Evolutionary conservation across 2,888 invertebrate species (phyloP).

Genomic region (Gymnocheta viridis): DNA sequence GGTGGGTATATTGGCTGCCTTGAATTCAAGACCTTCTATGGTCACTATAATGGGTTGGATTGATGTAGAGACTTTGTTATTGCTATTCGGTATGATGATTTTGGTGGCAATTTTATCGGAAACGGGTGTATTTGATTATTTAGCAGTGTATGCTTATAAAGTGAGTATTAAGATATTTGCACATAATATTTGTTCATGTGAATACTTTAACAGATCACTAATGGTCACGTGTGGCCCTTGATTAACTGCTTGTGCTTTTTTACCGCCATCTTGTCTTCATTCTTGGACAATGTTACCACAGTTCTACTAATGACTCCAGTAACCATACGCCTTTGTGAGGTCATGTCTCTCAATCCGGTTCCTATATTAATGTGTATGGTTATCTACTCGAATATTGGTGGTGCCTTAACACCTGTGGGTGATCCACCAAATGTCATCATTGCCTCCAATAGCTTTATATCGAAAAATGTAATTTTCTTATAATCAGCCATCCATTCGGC

Average conservation of each 20-base stretch:
- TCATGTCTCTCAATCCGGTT: constrained; percentile 93
- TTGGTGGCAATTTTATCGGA: constrained; percentile 89
- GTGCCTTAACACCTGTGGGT: constrained; percentile 94
- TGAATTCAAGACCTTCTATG: constrained; percentile 88
- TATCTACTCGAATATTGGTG: constrained; percentile 95
- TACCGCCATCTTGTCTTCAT: constrained; percentile 87
- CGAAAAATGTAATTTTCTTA: constrained; percentile 78
- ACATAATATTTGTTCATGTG: neutral
- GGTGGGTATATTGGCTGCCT: constrained; percentile 86
- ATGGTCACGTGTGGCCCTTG: constrained; percentile 88
- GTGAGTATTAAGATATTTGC: constrained; percentile 80
- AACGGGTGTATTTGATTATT: constrained; percentile 90
- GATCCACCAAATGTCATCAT: constrained; percentile 88
- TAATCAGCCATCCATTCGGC: neutral
- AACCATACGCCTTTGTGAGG: constrained; percentile 92
- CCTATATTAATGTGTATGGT: constrained; percentile 94
- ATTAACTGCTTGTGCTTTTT: constrained; percentile 88
- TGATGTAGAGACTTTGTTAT: constrained; percentile 87
- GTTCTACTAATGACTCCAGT: constrained; percentile 90
- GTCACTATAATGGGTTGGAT: constrained; percentile 89
- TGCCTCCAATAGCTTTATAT: constrained; percentile 81
- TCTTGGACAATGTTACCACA: constrained; percentile 91
- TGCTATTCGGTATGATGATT: constrained; percentile 91
- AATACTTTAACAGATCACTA: constrained; percentile 84
- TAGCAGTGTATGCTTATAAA: constrained; percentile 87